A percentile compares a stretch with the other conserved stretches of the same genome.
Evolutionary conservation across 2,797 vertebrate genomes (phyloP).

Genomic region (Cephalopachus bancanus): DNA sequence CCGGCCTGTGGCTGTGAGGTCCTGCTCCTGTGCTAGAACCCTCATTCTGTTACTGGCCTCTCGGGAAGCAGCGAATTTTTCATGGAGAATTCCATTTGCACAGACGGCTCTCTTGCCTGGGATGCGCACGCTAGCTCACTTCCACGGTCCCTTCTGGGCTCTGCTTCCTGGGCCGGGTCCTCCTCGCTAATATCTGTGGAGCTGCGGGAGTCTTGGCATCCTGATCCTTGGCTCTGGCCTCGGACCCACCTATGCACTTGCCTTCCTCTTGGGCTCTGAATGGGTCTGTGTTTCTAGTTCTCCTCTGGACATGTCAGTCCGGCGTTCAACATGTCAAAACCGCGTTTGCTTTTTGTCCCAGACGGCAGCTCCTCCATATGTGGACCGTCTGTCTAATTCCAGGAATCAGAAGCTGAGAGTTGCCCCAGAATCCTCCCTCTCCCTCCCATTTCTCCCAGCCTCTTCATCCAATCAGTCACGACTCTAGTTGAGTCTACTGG

Average conservation of each 20-base stretch:
- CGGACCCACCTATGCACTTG: not conserved
- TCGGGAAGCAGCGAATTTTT: not conserved
- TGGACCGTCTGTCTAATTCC: not conserved
- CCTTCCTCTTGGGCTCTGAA: not conserved
- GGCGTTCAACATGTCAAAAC: accelerated
- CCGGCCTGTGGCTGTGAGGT: not conserved
- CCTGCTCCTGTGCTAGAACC: not conserved
- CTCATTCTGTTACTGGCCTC: too few species aligned
- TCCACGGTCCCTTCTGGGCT: not conserved
- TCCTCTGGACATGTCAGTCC: not conserved
- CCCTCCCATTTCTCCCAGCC: not conserved
- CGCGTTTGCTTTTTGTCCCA: not conserved
- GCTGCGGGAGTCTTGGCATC: not conserved
- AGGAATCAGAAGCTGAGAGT: not conserved
- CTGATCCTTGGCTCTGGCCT: not conserved
- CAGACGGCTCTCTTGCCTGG: not conserved
- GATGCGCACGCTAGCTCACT: not conserved
- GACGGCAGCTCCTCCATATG: not conserved
- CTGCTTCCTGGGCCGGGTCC: not conserved
- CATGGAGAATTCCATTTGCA: not conserved
- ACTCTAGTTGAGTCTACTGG: not conserved
- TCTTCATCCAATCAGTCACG: not conserved
- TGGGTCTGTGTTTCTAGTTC: not conserved
- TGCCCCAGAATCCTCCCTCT: not conserved
- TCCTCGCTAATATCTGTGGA: not conserved